phyloP scores from a whole-genome alignment of 2,113 vertebrate species.

The Ochotona curzoniae region DNA sequence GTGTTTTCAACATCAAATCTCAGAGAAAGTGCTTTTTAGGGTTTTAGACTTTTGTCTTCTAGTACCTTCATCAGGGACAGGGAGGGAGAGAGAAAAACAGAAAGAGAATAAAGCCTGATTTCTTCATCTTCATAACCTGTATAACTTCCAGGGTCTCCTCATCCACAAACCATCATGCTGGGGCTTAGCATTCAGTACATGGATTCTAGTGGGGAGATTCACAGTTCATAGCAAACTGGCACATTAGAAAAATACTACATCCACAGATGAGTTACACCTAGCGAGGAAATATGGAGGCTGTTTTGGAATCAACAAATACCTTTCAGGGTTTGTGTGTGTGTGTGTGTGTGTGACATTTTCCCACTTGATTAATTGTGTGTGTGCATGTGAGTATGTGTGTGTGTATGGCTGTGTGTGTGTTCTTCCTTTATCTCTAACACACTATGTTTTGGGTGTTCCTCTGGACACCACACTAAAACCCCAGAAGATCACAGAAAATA shows the following conservation, averaged over 20 bases:
- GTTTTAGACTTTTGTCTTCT: neutral
- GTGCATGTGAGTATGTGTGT: no score
- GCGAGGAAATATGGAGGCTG: neutral
- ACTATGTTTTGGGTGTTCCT: neutral
- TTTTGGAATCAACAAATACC: neutral
- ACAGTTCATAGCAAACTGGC: rapidly evolving
- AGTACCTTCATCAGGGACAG: neutral
- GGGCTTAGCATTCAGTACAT: neutral
- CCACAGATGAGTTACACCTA: neutral
- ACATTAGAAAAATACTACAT: neutral
- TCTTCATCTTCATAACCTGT: neutral
- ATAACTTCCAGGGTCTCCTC: neutral
- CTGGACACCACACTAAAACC: neutral
- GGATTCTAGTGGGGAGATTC: neutral
- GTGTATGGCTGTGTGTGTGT: neutral
- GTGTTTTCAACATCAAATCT: neutral
- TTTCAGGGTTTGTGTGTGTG: neutral
- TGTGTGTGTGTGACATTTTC: neutral
- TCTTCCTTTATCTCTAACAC: neutral
- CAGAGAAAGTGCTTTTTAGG: neutral
- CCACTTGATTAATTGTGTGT: neutral
- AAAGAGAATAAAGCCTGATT: no score
- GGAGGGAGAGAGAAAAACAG: neutral
- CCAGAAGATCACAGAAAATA: neutral
- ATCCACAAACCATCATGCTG: neutral